Evolutionary conservation across 2,797 vertebrate genomes (phyloP).

Genomic region (Eupleurogrammus muticus): DNA sequence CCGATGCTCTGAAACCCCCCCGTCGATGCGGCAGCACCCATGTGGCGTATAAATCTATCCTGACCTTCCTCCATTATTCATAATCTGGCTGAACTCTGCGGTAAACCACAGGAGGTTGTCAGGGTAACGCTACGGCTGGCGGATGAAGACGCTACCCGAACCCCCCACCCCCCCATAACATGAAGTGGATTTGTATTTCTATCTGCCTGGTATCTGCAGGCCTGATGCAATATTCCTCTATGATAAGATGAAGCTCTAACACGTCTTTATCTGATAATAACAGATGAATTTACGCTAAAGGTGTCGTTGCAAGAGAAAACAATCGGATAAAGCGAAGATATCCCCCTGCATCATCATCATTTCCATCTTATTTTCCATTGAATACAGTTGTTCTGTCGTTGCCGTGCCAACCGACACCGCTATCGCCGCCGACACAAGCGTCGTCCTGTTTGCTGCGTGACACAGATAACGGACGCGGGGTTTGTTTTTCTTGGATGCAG

Average conservation of each 20-base stretch:
- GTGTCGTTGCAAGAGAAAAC: not conserved
- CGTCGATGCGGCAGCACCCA: constrained; percentile 46
- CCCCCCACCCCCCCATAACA: not conserved
- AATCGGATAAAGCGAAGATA: constrained; percentile 2
- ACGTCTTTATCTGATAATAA: constrained; percentile 13
- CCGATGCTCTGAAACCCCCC: constrained; percentile 45
- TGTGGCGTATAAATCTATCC: constrained; percentile 60
- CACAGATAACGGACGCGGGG: constrained; percentile 43
- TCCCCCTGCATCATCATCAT: constrained; percentile 8
- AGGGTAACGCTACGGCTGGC: constrained; percentile 24
- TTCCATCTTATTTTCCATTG: constrained; percentile 16
- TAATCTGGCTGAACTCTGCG: constrained; percentile 64
- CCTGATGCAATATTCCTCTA: constrained; percentile 12
- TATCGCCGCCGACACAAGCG: constrained; percentile 46
- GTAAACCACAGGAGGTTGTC: constrained; percentile 60
- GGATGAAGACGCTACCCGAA: constrained; percentile 2
- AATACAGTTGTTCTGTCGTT: constrained; percentile 28
- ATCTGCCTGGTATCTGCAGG: constrained; percentile 18
- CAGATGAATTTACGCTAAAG: constrained; percentile 13
- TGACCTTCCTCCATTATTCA: constrained; percentile 79
- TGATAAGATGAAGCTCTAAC: constrained; percentile 12
- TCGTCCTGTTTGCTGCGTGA: constrained; percentile 36
- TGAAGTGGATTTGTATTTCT: constrained; percentile 23
- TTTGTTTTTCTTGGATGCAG: constrained; percentile 43
- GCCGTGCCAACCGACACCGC: constrained; percentile 20